These are phyloP conservation scores for Python bivittatus DNA, from an alignment of 2,113 vertebrate genomes.

Conservation along the genomic window DNA sequence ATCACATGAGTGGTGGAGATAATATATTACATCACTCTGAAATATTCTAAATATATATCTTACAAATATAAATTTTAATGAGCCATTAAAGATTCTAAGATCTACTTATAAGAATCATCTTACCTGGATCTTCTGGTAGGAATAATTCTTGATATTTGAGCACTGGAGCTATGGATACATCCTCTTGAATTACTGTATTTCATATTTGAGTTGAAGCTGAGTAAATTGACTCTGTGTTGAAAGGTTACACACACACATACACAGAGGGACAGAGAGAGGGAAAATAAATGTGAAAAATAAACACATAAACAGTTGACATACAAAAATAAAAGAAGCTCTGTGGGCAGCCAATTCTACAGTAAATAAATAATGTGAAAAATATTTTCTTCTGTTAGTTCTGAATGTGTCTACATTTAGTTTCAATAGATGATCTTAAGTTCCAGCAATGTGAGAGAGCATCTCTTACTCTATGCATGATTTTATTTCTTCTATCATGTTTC, in stretches of 20 bases:
- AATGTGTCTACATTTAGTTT: no score
- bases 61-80: neutral
- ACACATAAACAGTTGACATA: neutral
- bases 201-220: neutral
- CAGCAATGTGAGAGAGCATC: neutral
- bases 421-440: neutral
- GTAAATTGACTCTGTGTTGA: neutral
- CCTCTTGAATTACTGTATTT: no score
- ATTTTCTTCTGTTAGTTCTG: no score
- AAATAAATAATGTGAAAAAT: no score
- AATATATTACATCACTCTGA: neutral
- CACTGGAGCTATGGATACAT: neutral
- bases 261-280: neutral
- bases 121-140: neutral
- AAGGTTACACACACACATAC: neutral
- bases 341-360: neutral
- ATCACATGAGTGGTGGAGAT: neutral
- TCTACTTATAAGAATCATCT: neutral
- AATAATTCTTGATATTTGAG: neutral
- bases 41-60: neutral
- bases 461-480: neutral
- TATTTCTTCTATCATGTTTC: neutral
- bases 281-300: neutral
- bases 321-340: neutral
- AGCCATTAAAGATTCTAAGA: neutral